phyloP scores from a whole-genome alignment of 2,113 vertebrate genomes.

The Vimba vimba region DNA sequence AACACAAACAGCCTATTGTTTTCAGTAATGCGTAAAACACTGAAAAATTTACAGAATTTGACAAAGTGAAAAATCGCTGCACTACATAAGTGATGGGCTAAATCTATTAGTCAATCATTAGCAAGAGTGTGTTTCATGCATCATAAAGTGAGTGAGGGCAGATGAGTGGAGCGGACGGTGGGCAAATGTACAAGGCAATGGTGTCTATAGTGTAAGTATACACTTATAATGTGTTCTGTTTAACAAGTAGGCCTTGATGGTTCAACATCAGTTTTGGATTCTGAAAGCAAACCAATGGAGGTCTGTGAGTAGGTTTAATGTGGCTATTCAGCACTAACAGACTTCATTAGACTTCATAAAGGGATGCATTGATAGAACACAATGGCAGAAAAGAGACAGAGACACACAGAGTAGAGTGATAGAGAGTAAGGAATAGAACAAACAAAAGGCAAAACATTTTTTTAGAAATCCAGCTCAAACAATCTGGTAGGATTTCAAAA shows the following conservation, averaged over 20 bases:
- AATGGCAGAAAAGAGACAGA: constrained; percentile 26
- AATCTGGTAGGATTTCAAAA: not conserved
- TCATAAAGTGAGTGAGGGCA: too few relatives aligned
- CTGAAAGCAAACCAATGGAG: not conserved
- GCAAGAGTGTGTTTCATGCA: too few relatives aligned
- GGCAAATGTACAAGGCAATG: too few relatives aligned
- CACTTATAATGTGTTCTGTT: not conserved
- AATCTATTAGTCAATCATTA: too few relatives aligned
- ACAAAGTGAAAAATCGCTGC: not conserved
- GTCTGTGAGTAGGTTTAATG: constrained; percentile 10
- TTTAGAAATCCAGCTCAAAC: not conserved
- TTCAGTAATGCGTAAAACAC: not conserved
- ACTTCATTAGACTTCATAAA: constrained; percentile 54
- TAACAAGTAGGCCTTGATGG: not conserved
- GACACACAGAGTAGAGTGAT: not conserved
- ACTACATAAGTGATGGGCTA: too few relatives aligned
- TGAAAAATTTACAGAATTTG: not conserved
- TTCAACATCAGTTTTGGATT: not conserved
- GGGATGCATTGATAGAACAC: constrained; percentile 45
- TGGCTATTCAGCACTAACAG: not conserved
- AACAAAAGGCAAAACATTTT: not conserved
- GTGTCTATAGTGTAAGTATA: too few relatives aligned
- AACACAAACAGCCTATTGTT: constrained; percentile 4
- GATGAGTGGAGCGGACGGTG: too few relatives aligned
- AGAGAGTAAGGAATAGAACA: not conserved